Conservation (phyloP, 2,888 invertebrate species). For the Cecidostiba fungosa region DNA sequence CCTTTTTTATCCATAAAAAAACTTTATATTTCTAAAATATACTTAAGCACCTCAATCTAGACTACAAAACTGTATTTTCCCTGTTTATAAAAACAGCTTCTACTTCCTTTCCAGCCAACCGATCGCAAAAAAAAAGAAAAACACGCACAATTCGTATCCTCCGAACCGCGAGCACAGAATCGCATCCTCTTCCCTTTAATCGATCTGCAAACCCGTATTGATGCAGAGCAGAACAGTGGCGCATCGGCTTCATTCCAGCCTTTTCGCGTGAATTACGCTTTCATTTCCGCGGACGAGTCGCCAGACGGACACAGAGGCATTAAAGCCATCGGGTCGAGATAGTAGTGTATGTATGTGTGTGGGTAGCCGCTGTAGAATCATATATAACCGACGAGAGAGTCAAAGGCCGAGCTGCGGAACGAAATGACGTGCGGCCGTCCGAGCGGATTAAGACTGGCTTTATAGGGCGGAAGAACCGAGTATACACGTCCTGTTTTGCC, state of each 20-base stretch:
- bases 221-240: too few species aligned
- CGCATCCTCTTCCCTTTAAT: neutral
- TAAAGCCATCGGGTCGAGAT: constrained; percentile 17
- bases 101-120: neutral
- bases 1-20: too few species aligned
- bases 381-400: neutral
- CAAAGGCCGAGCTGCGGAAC: constrained; percentile 9
- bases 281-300: constrained; percentile 12
- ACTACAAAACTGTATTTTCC: too few species aligned
- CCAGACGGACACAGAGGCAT: neutral
- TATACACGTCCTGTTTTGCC: neutral
- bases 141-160: neutral
- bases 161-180: neutral
- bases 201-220: neutral
- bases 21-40: too few species aligned
- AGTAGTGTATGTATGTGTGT: too few species aligned
- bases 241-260: neutral
- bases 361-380: neutral
- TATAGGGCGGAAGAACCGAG: neutral
- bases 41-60: too few species aligned
- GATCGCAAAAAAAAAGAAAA: neutral
- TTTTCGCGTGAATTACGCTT: constrained; percentile 27
- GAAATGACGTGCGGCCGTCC: constrained; percentile 3
- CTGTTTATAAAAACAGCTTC: too few species aligned
- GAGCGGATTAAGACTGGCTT: constrained; percentile 18